These are phyloP conservation scores for Centropus unirufus DNA, from an alignment of 2,113 vertebrate species.

Conservation along the genomic window DNA sequence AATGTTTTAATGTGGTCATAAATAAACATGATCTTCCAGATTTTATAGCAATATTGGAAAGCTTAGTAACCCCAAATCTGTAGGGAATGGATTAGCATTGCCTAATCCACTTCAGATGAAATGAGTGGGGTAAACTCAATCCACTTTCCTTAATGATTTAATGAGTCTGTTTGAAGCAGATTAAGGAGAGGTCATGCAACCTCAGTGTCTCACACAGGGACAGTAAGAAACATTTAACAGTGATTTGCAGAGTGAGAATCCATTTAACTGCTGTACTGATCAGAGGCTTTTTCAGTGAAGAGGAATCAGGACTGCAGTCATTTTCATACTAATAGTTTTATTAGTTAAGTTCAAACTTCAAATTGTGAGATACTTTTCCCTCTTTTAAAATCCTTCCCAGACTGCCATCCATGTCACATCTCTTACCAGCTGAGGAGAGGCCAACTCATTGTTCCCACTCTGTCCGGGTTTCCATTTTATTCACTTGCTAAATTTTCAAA, in stretches of 20 bases:
- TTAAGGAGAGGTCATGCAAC: slow-evolving; percentile 12
- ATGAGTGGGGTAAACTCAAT: slow-evolving; percentile 33
- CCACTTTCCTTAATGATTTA: slow-evolving; percentile 48
- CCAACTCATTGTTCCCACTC: not conserved
- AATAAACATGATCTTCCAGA: not conserved
- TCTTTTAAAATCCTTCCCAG: not conserved
- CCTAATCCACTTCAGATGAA: not conserved
- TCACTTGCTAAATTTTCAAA: not conserved
- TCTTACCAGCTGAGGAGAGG: not conserved
- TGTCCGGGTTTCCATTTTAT: not conserved
- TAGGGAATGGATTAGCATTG: slow-evolving; percentile 17
- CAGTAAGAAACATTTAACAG: not conserved
- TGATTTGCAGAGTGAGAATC: not conserved
- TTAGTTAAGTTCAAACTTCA: not conserved
- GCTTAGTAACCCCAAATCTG: not conserved
- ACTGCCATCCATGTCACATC: not conserved
- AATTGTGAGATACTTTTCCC: not conserved
- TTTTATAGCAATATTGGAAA: not conserved
- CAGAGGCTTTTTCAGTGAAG: not conserved
- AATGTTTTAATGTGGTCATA: not conserved
- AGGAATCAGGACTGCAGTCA: not conserved
- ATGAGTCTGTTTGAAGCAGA: slow-evolving; percentile 29
- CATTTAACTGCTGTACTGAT: not conserved
- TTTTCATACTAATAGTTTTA: not conserved
- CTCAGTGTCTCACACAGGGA: not conserved